A percentile compares a stretch with the other conserved stretches of the same genome.
phyloP scores from a whole-genome alignment of 2,113 vertebrate species.

The Hyperoodon ampullatus region DNA sequence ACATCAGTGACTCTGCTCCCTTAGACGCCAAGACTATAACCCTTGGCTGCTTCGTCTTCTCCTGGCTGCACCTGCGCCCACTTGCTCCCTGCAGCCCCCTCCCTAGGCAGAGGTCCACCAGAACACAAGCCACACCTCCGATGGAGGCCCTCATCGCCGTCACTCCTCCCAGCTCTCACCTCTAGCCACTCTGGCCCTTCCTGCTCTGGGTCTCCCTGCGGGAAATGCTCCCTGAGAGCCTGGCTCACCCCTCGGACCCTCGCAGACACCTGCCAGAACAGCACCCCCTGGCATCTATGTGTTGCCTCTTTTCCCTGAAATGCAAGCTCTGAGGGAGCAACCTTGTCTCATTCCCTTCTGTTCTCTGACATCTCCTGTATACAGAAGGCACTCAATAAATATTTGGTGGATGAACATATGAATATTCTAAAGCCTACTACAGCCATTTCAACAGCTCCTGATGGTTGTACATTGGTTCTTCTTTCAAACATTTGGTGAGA shows the following conservation, averaged over 20 bases:
- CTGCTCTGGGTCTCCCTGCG: too few species aligned
- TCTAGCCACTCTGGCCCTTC: neutral
- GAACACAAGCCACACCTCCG: neutral
- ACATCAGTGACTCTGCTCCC: neutral
- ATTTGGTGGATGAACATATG: rapidly evolving
- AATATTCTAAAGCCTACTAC: neutral
- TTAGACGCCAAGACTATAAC: neutral
- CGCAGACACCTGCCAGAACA: neutral
- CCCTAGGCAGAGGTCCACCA: neutral
- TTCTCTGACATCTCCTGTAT: neutral
- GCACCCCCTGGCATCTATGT: neutral
- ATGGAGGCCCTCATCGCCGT: neutral
- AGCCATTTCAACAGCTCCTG: neutral
- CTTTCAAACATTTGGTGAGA: neutral
- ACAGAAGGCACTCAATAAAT: too few species aligned
- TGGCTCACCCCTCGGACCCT: neutral
- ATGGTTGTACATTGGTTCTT: neutral
- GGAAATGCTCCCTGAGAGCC: neutral
- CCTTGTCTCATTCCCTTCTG: neutral
- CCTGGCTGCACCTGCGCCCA: neutral
- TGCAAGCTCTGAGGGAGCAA: neutral
- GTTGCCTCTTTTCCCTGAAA: neutral
- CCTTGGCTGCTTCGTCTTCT: too few species aligned
- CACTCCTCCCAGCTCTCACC: neutral
- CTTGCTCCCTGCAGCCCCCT: neutral